Base-by-base conservation (phyloP, 1,140 invertebrate species). In the Ostrea denselamellosa region DNA sequence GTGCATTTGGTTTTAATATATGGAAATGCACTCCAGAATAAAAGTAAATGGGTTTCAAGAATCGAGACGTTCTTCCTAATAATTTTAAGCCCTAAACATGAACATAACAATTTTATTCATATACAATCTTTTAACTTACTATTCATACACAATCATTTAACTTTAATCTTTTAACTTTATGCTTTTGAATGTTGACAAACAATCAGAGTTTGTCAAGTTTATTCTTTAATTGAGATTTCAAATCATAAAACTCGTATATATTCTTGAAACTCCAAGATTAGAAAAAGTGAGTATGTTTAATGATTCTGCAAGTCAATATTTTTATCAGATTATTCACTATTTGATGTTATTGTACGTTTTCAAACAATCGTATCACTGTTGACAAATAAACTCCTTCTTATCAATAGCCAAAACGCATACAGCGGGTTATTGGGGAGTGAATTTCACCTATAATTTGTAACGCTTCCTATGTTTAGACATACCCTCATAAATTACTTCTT, bases 301-400 rank as follows among this genome's bases (percentile, higher is more conserved):
- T 34, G 28, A 77, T 34, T 25, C 28, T 17, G 25, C 68, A 10
- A 2, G 68, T 77, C 34, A 77, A 77, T 77, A 77, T 77, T 77
- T 77, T 77, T 77, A 77, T 77, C 68, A 28, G 68, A 77, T 77
- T 77, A 28, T 34, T 77, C 28, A 25, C 28, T 77, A 77, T 77
- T 77, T 28, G 10, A 77, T 77, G 68, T 77, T 34, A 77, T 77
- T 77, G 68, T 77, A 77, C 25, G 22, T 77, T 77, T 77, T 77
- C 68, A 77, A 77, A 77, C 68, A 77, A 77, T 77, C 68, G 68
- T 77, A 77, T 77, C 68, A 77, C 25, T 77, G 34, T 77, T 77
- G 68, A 77, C 68, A 77, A 77, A 77, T 77, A 77, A 77, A 77
- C 68, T 71, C 9, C 4, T 22, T 77, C 68, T 77, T 77, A 77